A percentile compares a stretch with the other conserved stretches of the same genome.
Evolutionary conservation across 2,113 vertebrate species (phyloP).

Genomic region (Lasiurus borealis): DNA sequence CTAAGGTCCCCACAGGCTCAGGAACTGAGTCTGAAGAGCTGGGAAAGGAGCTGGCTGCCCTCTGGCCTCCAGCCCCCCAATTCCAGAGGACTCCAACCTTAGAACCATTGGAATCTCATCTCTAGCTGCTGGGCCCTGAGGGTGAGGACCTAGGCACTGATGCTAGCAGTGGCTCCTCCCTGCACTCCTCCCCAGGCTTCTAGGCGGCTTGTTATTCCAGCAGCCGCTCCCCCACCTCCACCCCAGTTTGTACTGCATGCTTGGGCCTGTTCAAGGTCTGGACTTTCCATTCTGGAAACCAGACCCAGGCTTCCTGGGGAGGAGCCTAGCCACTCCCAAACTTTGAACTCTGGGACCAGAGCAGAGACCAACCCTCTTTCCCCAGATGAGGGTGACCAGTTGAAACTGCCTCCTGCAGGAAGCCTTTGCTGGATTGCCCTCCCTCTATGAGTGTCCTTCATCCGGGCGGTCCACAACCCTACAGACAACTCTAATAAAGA

Average conservation of each 20-base stretch:
- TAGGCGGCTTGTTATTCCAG: neutral
- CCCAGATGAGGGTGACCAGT: neutral
- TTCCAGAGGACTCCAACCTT: conserved; percentile 88
- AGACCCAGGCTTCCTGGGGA: conserved; percentile 90
- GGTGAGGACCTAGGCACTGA: conserved; percentile 86
- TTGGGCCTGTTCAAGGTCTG: conserved; percentile 34
- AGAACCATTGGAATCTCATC: conserved; percentile 96
- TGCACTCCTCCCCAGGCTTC: neutral
- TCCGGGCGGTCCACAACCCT: neutral
- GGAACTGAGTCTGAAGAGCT: conserved; percentile 87
- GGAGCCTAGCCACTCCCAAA: conserved; percentile 77
- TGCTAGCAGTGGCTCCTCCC: conserved; percentile 82
- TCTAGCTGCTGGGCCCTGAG: conserved; percentile 92
- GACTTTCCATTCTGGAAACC: conserved; percentile 52
- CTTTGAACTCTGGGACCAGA: conserved; percentile 22
- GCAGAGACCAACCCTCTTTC: neutral
- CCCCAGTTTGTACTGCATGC: neutral
- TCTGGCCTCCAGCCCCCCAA: conserved; percentile 85
- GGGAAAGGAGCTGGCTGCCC: conserved; percentile 81
- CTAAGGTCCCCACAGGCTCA: conserved; percentile 79
- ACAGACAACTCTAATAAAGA: conserved; percentile 39
- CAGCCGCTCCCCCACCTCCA: neutral
- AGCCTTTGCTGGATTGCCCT: neutral
- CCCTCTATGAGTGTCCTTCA: neutral
- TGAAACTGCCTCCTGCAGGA: conserved; percentile 7